Conservation (phyloP, 2,888 invertebrate genomes). For the Dioctria rufipes region DNA sequence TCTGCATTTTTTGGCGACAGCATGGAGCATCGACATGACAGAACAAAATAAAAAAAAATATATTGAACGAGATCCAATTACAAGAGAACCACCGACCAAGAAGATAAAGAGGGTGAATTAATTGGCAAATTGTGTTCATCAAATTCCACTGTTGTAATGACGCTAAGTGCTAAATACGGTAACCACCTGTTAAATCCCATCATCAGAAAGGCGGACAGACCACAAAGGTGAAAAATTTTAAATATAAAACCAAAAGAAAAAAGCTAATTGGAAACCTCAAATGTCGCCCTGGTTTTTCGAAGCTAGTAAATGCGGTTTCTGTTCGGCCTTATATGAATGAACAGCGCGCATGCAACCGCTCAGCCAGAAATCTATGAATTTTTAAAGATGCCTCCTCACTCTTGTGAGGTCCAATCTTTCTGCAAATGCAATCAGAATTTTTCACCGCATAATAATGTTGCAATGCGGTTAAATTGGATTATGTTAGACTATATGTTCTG, state of each 20-base stretch:
- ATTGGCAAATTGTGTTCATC: constrained; percentile 45
- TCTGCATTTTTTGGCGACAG: constrained; percentile 7
- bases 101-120: constrained; percentile 40
- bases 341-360: too few species aligned
- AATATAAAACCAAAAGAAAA: neutral
- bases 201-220: neutral
- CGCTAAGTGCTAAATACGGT: constrained; percentile 46
- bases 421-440: too few species aligned
- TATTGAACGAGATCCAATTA: constrained; percentile 42
- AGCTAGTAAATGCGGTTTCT: too few species aligned
- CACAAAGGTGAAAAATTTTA: constrained; percentile 18
- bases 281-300: neutral
- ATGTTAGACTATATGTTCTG: too few species aligned
- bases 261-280: constrained; percentile 30
- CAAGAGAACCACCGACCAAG: constrained; percentile 37
- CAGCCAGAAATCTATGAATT: too few species aligned
- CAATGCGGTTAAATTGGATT: too few species aligned
- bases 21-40: neutral
- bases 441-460: too few species aligned
- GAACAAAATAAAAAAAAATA: neutral
- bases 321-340: too few species aligned
- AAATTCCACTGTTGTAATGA: constrained; percentile 42
- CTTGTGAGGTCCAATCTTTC: too few species aligned
- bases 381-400: too few species aligned
- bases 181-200: constrained; percentile 33